These are phyloP conservation scores for Junonia oenone DNA, from an alignment of 2,888 invertebrate genomes.

Conservation along the genomic window DNA sequence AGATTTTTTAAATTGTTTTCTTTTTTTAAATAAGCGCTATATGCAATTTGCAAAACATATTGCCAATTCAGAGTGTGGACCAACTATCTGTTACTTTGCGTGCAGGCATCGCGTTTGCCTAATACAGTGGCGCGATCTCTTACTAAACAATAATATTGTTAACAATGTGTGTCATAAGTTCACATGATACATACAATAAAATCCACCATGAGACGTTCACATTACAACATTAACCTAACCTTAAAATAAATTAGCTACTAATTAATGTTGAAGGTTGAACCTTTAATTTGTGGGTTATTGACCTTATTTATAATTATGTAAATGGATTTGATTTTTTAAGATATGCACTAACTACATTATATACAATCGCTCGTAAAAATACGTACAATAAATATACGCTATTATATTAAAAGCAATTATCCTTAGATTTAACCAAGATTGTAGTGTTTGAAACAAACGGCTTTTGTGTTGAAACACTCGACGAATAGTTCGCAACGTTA, in stretches of 20 bases:
- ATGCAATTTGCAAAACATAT: not conserved
- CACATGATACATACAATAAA: not conserved
- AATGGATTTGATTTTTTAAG: no score
- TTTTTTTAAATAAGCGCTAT: not conserved
- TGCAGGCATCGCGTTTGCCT: constrained; percentile 34
- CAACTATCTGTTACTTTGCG: constrained; percentile 41
- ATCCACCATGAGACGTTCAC: not conserved
- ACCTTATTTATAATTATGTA: no score
- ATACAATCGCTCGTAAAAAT: no score
- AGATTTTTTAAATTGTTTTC: no score
- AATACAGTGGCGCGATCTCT: constrained; percentile 24
- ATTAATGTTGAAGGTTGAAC: no score
- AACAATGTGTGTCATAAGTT: constrained; percentile 21
- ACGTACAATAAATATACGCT: no score
- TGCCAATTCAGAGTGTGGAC: not conserved
- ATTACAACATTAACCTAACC: not conserved
- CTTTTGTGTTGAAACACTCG: not conserved
- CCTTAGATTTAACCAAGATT: not conserved
- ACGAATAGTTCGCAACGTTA: not conserved
- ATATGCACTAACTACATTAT: no score
- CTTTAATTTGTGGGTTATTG: no score
- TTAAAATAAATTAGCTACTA: no score
- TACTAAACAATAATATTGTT: constrained; percentile 28
- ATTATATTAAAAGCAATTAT: not conserved
- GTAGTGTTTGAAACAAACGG: not conserved